Conservation (phyloP, 1,140 invertebrate species). For the Spodoptera litura region DNA sequence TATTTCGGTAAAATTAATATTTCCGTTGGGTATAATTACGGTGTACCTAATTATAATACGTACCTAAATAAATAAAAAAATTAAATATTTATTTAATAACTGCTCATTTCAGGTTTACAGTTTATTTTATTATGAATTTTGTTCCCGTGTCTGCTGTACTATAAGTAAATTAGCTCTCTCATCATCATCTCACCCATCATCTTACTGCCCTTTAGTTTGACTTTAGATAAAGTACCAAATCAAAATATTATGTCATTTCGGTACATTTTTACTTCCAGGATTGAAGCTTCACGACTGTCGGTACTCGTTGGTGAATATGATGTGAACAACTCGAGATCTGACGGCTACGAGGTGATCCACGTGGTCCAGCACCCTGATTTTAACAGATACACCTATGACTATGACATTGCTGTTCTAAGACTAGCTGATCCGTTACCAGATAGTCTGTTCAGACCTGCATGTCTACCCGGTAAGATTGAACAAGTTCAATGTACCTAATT, state of each 20-base stretch:
- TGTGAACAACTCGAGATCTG: slow-evolving; percentile 68
- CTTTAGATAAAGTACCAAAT: background rate
- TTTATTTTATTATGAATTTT: too few relatives aligned
- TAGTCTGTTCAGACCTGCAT: slow-evolving; percentile 89
- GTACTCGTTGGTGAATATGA: slow-evolving; percentile 78
- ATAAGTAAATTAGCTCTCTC: too few relatives aligned
- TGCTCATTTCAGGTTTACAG: too few relatives aligned
- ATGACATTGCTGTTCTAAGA: slow-evolving; percentile 93
- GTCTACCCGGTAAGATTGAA: slow-evolving; percentile 87
- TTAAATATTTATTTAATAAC: too few relatives aligned
- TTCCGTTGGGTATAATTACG: slow-evolving; percentile 8
- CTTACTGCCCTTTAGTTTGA: background rate
- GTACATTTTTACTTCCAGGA: slow-evolving; percentile 52
- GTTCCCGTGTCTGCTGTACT: too few relatives aligned
- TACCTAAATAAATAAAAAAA: too few relatives aligned
- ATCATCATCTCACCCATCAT: too few relatives aligned
- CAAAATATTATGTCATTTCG: background rate
- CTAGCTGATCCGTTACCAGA: slow-evolving; percentile 89
- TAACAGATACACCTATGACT: slow-evolving; percentile 90
- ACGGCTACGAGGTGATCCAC: slow-evolving; percentile 68
- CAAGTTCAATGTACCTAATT: too few relatives aligned
- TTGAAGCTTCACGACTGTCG: slow-evolving; percentile 72
- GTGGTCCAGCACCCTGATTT: slow-evolving; percentile 89
- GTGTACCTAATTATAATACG: background rate
- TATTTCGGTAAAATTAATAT: slow-evolving; percentile 3